These are phyloP conservation scores for Carduelis carduelis DNA, from an alignment of 2,797 vertebrate genomes.

Conservation along the genomic window DNA sequence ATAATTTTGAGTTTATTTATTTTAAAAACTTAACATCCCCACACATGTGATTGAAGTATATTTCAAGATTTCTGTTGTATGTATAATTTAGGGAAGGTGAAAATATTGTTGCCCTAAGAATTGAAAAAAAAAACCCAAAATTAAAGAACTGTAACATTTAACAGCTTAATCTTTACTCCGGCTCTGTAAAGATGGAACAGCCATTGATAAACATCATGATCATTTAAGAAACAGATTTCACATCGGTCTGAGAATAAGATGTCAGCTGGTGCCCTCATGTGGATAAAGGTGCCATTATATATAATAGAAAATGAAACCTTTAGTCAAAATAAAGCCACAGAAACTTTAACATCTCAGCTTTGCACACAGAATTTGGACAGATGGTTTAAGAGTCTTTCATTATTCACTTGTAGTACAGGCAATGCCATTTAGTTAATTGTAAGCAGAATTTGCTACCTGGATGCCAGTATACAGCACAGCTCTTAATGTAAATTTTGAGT, in stretches of 20 bases:
- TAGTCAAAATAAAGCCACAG: neutral
- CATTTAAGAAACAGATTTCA: neutral
- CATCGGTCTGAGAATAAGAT: constrained; percentile 37
- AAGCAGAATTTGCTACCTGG: neutral
- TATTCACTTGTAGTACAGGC: fast-evolving
- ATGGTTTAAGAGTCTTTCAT: neutral
- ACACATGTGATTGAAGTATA: neutral
- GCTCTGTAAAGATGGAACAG: neutral
- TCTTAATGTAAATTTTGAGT: neutral
- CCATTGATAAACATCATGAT: neutral
- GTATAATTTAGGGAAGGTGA: neutral
- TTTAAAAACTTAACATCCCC: neutral
- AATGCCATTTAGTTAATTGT: neutral
- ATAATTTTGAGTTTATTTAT: neutral
- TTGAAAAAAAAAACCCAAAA: fast-evolving
- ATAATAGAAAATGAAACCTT: neutral
- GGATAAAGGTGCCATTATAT: constrained; percentile 41
- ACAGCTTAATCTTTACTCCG: neutral
- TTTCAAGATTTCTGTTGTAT: neutral
- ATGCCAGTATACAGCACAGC: neutral
- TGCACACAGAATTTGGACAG: neutral
- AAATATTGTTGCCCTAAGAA: neutral
- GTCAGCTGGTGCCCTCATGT: constrained; percentile 73
- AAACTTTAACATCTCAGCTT: neutral
- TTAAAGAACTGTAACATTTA: neutral